Base-by-base conservation (phyloP, 2,113 vertebrate genomes). In the Mixornis gularis region DNA sequence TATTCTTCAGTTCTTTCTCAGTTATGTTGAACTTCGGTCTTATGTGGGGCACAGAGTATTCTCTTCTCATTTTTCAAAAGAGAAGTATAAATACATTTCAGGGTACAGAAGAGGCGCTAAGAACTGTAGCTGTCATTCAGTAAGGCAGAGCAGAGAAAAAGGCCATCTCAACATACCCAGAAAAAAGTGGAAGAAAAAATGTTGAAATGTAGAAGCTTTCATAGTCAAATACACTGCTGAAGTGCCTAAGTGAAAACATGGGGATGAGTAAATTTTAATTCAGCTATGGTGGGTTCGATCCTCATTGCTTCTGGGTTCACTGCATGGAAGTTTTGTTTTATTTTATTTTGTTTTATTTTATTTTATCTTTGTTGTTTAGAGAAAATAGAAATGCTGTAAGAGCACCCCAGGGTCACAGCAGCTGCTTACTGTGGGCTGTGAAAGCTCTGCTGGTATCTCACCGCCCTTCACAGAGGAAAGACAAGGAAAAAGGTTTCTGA, bases 401-500 rank as follows among this genome's bases (percentile, higher is more conserved):
- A 71, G 72, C 70, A 82, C 36, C 46, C 74, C 15, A 3, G 85
- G 81, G 72, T 87, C 89, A 26, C 48, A 21, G 86, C 2, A 13
- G 30, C 65, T 64, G 69, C 86, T 87, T 13, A 29, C 40, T 27
- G 87, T 4, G 25, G 69, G 84, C 53, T 68, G 64, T 30, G 74
- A 81, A 76, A 85, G 58, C 70, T 14, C 74, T 17, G 2, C 87
- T 44, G 81, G 53, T 64, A 24, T 25, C 66, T 64, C 51, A 30
- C 43, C 19, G 2, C 29, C 29, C 32, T 80, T 56, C 46, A 32
- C 68, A 38, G 41, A 44, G 82, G 53, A 85, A 86, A 66, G 65
- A 46, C 56, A 59, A 79, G 80, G n/a, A 66, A 69, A 90, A 95
- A 94, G 60, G 52, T 72, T 83, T 65, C 77, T 95, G 85, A 93